Conservation (phyloP, 1,140 invertebrate genomes). For the Drosophila burlai region DNA sequence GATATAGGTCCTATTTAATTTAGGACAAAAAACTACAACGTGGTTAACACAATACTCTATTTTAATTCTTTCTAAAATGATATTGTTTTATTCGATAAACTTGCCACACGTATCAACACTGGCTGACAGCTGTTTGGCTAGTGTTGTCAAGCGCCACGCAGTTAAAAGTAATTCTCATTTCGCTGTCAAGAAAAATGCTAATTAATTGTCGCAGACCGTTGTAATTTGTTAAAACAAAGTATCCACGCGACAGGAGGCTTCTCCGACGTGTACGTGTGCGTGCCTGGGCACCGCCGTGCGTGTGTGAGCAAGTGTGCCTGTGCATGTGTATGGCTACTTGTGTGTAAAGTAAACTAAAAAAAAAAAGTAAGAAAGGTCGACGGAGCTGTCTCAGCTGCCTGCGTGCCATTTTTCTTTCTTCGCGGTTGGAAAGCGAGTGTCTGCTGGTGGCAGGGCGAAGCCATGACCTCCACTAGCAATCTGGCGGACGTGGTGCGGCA, state of each 20-base stretch:
- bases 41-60: no score
- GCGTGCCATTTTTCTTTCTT: conserved; percentile 62
- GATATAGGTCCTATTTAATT: neutral
- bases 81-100: neutral
- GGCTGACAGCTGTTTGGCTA: conserved; percentile 32
- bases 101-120: conserved; percentile 3
- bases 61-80: no score
- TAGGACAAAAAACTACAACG: no score
- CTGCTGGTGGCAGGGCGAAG: conserved; percentile 9
- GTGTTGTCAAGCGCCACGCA: conserved; percentile 40
- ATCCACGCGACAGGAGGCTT: conserved; percentile 17
- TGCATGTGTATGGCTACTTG: conserved; percentile 25
- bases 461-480: conserved; percentile 73
- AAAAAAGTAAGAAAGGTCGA: conserved; percentile 25
- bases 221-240: conserved; percentile 10
- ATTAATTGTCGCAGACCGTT: neutral
- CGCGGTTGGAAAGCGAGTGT: conserved; percentile 3
- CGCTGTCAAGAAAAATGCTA: conserved; percentile 9
- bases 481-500: conserved; percentile 85
- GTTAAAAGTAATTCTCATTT: conserved; percentile 50
- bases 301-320: conserved; percentile 11
- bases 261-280: conserved; percentile 7
- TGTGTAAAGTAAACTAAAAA: conserved; percentile 4
- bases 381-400: conserved; percentile 55
- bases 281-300: neutral